Conservation (phyloP, 2,888 invertebrate genomes). For the Vandiemenella viatica region DNA sequence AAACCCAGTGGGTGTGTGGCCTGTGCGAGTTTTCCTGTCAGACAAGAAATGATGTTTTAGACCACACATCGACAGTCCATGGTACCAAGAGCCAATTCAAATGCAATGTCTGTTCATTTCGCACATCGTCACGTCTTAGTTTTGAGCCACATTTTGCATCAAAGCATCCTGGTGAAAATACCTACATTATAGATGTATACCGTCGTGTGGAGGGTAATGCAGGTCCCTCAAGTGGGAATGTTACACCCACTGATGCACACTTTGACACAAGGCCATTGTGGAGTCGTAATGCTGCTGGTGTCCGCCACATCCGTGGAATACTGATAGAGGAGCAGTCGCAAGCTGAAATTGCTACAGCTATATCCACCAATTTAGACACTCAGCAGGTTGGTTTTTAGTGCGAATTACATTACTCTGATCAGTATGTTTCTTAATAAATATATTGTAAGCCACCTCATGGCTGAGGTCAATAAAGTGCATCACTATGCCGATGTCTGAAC, state of each 20-base stretch:
- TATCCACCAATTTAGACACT: neutral
- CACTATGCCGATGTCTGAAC: too few relatives aligned
- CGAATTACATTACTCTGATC: too few relatives aligned
- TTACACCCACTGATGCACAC: conserved; percentile 17
- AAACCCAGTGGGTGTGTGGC: conserved; percentile 48
- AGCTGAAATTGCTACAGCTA: neutral
- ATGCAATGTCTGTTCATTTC: conserved; percentile 51
- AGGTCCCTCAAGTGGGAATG: neutral
- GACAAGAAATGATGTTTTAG: conserved; percentile 41
- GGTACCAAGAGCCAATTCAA: conserved; percentile 51
- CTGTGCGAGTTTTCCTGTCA: conserved; percentile 45
- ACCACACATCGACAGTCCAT: conserved; percentile 44
- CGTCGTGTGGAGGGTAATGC: neutral
- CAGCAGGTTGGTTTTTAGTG: too few relatives aligned
- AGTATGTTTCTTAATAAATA: too few relatives aligned
- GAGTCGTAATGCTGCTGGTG: conserved; percentile 38
- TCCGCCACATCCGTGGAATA: conserved; percentile 44
- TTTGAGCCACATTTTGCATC: conserved; percentile 44
- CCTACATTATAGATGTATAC: conserved; percentile 4
- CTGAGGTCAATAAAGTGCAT: too few relatives aligned
- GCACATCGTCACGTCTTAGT: conserved; percentile 35
- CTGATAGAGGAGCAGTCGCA: conserved; percentile 32
- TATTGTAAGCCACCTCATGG: too few relatives aligned
- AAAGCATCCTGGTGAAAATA: conserved; percentile 34
- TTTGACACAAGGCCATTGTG: conserved; percentile 46